phyloP scores from a whole-genome alignment of 2,797 vertebrate species.

The Podarcis lilfordi region DNA sequence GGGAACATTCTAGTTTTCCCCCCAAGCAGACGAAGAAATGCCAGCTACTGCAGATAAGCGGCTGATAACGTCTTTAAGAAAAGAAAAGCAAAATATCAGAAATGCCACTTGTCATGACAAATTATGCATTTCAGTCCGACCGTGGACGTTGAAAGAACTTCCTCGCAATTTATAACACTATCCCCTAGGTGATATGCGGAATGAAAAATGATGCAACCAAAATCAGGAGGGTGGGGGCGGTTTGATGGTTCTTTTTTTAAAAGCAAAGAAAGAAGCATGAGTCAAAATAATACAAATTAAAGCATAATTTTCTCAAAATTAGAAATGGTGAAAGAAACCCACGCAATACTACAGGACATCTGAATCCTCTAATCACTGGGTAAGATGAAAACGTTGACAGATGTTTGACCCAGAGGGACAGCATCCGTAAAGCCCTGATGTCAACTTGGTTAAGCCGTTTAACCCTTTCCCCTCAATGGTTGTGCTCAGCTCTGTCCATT shows the following conservation, averaged over 20 bases:
- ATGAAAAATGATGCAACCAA: slow-evolving; percentile 45
- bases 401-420: background rate
- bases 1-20: slow-evolving; percentile 20
- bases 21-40: background rate
- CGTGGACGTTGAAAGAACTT: slow-evolving; percentile 61
- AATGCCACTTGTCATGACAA: slow-evolving; percentile 62
- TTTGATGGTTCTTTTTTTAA: background rate
- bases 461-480: background rate
- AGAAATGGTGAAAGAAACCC: background rate
- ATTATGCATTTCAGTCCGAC: slow-evolving; percentile 47
- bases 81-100: slow-evolving; percentile 44
- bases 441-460: slow-evolving; percentile 1
- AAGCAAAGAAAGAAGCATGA: background rate
- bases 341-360: background rate
- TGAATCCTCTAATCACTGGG: background rate
- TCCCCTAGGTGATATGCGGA: slow-evolving; percentile 19
- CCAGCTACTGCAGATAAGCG: slow-evolving; percentile 13
- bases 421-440: background rate
- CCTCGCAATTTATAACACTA: slow-evolving; percentile 41
- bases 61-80: background rate
- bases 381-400: background rate
- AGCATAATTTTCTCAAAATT: background rate
- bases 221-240: background rate
- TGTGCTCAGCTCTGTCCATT: background rate
- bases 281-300: background rate